Base-by-base conservation (phyloP, 92 coral and sea anemone species). In the Palythoa grandis region DNA sequence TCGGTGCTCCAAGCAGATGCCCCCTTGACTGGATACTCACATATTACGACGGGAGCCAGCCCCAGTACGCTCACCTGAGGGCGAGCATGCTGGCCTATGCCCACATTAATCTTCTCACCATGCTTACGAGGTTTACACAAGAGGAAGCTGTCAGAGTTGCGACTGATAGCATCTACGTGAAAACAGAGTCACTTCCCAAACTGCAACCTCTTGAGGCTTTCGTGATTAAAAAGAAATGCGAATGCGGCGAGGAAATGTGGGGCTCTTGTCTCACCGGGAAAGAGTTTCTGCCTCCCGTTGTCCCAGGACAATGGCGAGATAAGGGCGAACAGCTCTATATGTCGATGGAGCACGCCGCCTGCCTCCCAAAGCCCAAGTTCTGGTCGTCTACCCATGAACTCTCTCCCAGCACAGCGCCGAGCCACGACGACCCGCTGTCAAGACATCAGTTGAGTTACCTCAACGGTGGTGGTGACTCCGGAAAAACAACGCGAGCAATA, bases 141-240 rank as follows among this genome's bases (percentile, higher is more conserved):
- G 35, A 85, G 17, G 70, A 63, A 39, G 88, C 74, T 0, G 88
- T 72, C 37, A 5, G 88, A 1, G 88, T 84, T 2, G 88, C 88
- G 7, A 72, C 82, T 2, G 88, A 84, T 20, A 54, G 72, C 22
- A 39, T 82, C 1, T 82, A 82, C 9, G 7, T 65, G 3, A 13
- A n/a, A n/a, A n/a, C n/a, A n/a, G n/a, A n/a, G n/a, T n/a, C n/a
- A n/a, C n/a, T n/a, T n/a, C n/a, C n/a, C n/a, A n/a, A n/a, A n/a
- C n/a, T n/a, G n/a, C n/a, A n/a, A n/a, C n/a, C n/a, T n/a, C n/a
- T n/a, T 3, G 50, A 54, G 9, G 80, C 43, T 3, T 76, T 22
- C 11, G 67, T 53, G 2, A 9, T n/a, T n/a, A n/a, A n/a, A n/a
- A n/a, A 3, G 48, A 43, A 43, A 7, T 43, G 5, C 8, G 8